Conservation (phyloP, 2,888 invertebrate genomes). For the Liodrosophila aerea region DNA sequence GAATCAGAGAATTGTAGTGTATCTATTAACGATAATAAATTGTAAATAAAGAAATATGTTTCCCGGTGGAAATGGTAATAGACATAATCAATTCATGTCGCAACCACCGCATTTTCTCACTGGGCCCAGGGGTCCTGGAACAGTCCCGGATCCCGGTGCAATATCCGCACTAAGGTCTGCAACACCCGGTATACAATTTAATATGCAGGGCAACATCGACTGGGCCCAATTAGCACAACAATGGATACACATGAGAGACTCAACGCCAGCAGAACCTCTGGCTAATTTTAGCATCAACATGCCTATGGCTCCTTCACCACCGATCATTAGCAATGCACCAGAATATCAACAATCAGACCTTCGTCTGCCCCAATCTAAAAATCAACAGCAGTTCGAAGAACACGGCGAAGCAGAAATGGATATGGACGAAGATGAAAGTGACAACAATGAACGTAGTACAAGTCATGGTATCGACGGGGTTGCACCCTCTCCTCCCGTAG, state of each 20-base stretch:
- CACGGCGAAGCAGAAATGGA: conserved; percentile 95
- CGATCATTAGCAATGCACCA: conserved; percentile 68
- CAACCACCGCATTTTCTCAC: conserved; percentile 87
- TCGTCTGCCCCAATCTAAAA: conserved; percentile 20
- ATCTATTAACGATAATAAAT: conserved; percentile 10
- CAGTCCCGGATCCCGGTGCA: conserved; percentile 17
- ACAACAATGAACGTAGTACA: conserved; percentile 24
- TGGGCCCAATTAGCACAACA: conserved; percentile 98
- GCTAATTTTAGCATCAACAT: conserved; percentile 80
- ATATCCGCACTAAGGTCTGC: conserved; percentile 16
- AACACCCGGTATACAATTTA: conserved; percentile 48
- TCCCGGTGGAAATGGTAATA: conserved; percentile 79
- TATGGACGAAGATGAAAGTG: conserved; percentile 86
- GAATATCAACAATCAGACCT: conserved; percentile 36
- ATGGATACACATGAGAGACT: conserved; percentile 96
- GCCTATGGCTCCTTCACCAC: conserved; percentile 85
- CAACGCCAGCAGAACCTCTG: conserved; percentile 75
- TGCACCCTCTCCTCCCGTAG: conserved; percentile 45
- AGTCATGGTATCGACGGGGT: conserved; percentile 8
- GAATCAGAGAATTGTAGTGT: conserved; percentile 26
- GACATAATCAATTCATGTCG: conserved; percentile 82
- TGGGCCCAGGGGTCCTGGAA: conserved; percentile 27
- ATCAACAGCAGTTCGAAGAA: conserved; percentile 82
- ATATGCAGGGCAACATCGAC: conserved; percentile 87
- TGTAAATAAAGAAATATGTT: conserved; percentile 63